A percentile compares a stretch with the other conserved stretches of the same genome.
Conservation (phyloP, 2,113 vertebrate genomes). For the Cyprinodon tularosa region DNA sequence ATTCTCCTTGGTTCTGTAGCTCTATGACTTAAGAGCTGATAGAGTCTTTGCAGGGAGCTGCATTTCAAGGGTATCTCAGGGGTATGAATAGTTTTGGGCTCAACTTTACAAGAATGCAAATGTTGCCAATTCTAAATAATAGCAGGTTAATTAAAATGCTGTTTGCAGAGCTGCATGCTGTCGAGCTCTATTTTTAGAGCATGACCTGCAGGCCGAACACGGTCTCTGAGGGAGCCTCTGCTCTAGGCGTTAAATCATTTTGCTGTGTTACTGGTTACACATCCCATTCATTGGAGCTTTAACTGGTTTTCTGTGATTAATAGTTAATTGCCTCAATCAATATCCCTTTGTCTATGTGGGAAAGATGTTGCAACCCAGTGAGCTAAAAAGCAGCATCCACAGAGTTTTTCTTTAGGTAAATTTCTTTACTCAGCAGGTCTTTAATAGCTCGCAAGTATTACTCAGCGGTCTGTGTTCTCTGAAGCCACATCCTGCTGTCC, state of each 20-base stretch:
- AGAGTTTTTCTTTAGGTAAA: slow-evolving; percentile 19
- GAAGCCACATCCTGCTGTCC: slow-evolving; percentile 23
- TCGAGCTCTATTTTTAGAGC: too few species aligned
- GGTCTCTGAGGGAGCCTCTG: neutral
- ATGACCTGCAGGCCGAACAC: too few species aligned
- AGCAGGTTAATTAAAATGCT: too few species aligned
- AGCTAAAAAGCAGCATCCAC: slow-evolving; percentile 14
- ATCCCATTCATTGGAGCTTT: neutral
- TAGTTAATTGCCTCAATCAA: neutral
- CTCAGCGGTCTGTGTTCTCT: slow-evolving; percentile 20
- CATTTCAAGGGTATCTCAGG: too few species aligned
- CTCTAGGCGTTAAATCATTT: neutral
- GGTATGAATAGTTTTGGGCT: too few species aligned
- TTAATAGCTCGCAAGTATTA: slow-evolving; percentile 22
- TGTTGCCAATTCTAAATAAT: too few species aligned
- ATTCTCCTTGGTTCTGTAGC: too few species aligned
- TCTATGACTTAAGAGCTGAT: too few species aligned
- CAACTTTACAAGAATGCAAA: too few species aligned
- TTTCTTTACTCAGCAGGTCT: slow-evolving; percentile 51
- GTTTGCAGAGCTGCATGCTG: too few species aligned
- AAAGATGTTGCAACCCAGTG: neutral
- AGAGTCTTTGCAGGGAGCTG: too few species aligned
- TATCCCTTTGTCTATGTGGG: neutral
- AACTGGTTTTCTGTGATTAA: neutral
- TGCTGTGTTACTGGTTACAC: neutral